Percentiles rank a stretch among this genome's conserved stretches.
Conservation (phyloP, 2,797 vertebrate genomes). For the Mormyrops boulengeri region DNA sequence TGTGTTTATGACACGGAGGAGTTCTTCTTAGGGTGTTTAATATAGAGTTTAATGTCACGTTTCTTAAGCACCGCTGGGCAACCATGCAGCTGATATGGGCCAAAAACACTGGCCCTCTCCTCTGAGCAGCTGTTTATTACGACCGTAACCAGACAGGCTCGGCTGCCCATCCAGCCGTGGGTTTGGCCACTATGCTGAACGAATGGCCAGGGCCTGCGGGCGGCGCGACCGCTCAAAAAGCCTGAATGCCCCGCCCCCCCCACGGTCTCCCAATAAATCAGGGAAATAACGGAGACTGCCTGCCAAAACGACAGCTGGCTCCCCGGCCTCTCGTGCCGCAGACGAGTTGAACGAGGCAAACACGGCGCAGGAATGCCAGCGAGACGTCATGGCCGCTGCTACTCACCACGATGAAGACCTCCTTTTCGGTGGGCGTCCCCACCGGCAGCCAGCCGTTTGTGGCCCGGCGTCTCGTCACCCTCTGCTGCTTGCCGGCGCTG, state of each 20-base stretch:
- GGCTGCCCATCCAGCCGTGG: neutral
- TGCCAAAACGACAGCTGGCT: neutral
- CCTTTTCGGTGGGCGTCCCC: conserved; percentile 83
- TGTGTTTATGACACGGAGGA: neutral
- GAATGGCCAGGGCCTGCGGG: neutral
- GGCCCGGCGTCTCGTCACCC: conserved; percentile 72
- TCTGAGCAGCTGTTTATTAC: neutral
- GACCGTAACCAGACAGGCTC: neutral
- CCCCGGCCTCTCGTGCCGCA: neutral
- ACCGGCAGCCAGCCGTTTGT: conserved; percentile 95
- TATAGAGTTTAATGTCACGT: neutral
- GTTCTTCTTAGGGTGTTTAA: neutral
- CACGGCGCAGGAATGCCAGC: neutral
- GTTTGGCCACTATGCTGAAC: neutral
- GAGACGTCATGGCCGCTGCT: neutral
- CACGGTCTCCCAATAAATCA: neutral
- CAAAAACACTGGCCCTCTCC: neutral
- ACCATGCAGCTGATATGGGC: neutral
- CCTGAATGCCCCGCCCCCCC: neutral
- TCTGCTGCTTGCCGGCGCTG: conserved; percentile 75
- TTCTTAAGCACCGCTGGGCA: neutral
- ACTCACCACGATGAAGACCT: conserved; percentile 92
- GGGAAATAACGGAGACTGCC: neutral
- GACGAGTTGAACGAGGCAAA: neutral
- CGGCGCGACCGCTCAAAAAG: neutral